Evolutionary conservation across 2,797 vertebrate genomes (phyloP), one percentile per base, ranked within the genome.

Genomic region (Periophthalmus magnuspinnatus): DNA sequence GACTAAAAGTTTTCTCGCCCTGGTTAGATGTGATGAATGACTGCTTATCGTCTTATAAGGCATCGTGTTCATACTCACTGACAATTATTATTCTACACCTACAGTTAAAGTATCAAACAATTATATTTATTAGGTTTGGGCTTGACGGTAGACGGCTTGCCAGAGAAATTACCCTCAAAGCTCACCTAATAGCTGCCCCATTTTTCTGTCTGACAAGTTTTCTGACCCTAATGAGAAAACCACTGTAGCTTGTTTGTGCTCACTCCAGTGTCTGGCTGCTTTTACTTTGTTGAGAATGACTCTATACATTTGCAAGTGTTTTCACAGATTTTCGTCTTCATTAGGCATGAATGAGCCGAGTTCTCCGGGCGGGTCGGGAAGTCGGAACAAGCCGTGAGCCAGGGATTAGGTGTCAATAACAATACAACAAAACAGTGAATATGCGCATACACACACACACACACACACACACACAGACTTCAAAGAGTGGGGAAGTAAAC

Each of bases 401-500:
- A 28, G 41, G n/a, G 34, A 61, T 75, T 71, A 71, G 17, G 14
- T 62, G 47, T 60, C 13, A 41, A 5, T 6, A 32, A 70, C n/a
- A 55, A 22, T 67, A 22, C 17, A 62, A 34, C 17, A 65, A 21
- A 69, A 65, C 68, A 70, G 59, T 70, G 59, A 48, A 72, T 65
- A 47, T 71, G 62, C 54, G 5, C 59, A 21, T 59, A 28, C 24
- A 24, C 21, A 47, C 28, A 32, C n/a, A n/a, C n/a, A n/a, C n/a
- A n/a, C n/a, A 62, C 59, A 5, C 59, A 21, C 59, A 28, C 24
- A 24, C 21, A 47, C 28, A 32, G 56, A 74, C 21, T 0, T 70
- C 50, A 36, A 71, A 63, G n/a, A 59, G 56, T 0, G 86, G 83
- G 84, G 85, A 59, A 52, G 36, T 81, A 81, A 73, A 21, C 38